These are phyloP conservation scores for Neolamprologus variostigma DNA, from an alignment of 2,113 vertebrate genomes.

Conservation along the genomic window DNA sequence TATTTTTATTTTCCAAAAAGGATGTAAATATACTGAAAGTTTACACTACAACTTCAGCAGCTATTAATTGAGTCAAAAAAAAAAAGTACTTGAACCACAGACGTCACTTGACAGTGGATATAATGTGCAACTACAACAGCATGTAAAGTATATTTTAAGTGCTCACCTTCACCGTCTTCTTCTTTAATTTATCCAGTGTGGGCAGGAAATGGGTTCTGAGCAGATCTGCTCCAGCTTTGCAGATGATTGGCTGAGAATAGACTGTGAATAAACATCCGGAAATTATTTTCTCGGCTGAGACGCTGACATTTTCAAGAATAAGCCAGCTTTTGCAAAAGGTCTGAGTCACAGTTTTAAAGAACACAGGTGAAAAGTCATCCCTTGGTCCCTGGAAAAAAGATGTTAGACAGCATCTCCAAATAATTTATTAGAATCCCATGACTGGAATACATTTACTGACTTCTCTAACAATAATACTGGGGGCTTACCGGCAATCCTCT, in stretches of 20 bases:
- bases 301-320: not conserved
- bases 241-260: constrained; percentile 94
- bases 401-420: not conserved
- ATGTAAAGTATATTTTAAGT: not conserved
- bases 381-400: not conserved
- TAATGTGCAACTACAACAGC: not conserved
- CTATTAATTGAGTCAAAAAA: not conserved
- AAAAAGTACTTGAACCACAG: not conserved
- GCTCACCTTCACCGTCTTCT: constrained; percentile 84
- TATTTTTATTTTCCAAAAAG: not conserved
- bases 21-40: not conserved
- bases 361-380: not conserved
- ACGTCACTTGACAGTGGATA: not conserved
- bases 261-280: constrained; percentile 64
- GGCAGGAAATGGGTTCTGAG: constrained; percentile 90
- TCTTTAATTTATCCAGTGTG: constrained; percentile 91
- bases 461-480: not conserved
- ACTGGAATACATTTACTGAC: not conserved
- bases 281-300: not conserved
- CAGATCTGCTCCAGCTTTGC: constrained; percentile 87
- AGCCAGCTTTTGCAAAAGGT: not conserved
- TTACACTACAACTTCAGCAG: not conserved
- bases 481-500: constrained; percentile 86
- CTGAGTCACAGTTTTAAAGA: not conserved
- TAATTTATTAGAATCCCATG: not conserved